A percentile compares a stretch with the other conserved stretches of the same genome.
phyloP scores from a whole-genome alignment of 2,797 vertebrate genomes.

The Notoglanidium macrostoma region DNA sequence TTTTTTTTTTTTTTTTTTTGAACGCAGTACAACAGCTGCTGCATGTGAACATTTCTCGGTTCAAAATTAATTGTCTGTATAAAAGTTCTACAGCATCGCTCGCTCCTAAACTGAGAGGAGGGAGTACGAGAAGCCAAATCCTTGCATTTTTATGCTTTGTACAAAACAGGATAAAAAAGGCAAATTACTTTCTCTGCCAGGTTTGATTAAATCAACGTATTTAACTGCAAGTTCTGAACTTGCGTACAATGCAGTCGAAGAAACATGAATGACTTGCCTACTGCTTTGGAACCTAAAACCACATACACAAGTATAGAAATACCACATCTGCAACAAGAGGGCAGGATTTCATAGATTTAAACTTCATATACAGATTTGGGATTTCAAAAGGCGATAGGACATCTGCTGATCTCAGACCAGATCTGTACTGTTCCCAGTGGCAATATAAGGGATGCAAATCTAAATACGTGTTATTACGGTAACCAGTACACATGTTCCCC shows the following conservation, averaged over 20 bases:
- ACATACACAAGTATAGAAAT: constrained; percentile 18
- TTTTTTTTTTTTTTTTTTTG: background rate
- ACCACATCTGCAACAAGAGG: constrained; percentile 6
- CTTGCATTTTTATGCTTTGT: constrained; percentile 30
- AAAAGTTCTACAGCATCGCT: constrained; percentile 35
- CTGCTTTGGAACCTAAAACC: constrained; percentile 24
- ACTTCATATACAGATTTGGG: constrained; percentile 8
- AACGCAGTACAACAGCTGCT: constrained; percentile 54
- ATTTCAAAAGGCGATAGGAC: background rate
- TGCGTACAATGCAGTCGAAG: constrained; percentile 9
- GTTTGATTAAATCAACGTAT: constrained; percentile 25
- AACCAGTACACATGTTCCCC: background rate
- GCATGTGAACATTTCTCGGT: constrained; percentile 48
- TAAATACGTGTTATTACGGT: background rate
- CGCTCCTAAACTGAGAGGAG: background rate
- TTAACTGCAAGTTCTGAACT: constrained; percentile 36
- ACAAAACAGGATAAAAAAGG: constrained; percentile 38
- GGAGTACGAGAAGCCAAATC: background rate
- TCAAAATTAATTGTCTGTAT: constrained; percentile 10
- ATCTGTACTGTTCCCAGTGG: background rate
- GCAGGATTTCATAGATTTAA: background rate
- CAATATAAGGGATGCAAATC: background rate
- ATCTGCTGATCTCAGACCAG: background rate
- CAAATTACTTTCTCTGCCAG: constrained; percentile 19
- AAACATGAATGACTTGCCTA: constrained; percentile 3